These are phyloP conservation scores for Cassiopea xamachana DNA, from an alignment of 30 jellyfish, hydroid and myxozoan species.

Conservation along the genomic window DNA sequence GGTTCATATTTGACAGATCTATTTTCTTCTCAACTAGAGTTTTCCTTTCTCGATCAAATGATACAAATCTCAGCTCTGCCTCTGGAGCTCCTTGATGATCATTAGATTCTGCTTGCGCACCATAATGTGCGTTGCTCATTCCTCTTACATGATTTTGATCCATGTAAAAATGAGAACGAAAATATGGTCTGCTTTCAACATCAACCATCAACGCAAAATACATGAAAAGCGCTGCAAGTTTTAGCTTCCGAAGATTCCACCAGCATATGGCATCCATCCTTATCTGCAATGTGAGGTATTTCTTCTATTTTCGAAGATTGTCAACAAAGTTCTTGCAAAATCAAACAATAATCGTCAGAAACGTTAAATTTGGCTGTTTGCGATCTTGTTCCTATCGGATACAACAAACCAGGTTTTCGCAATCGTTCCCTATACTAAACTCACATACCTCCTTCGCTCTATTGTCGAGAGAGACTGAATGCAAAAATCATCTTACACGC, in stretches of 20 bases:
- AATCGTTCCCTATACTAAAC: no score
- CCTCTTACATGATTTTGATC: constrained; percentile 23
- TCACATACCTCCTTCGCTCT: neutral
- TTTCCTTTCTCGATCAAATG: constrained; percentile 24
- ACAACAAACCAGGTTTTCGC: neutral
- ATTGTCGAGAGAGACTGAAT: neutral
- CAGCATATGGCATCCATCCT: neutral
- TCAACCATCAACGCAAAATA: neutral
- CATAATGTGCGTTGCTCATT: neutral
- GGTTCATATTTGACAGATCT: neutral
- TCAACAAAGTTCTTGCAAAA: neutral
- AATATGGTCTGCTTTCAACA: constrained; percentile 41
- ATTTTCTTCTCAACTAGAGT: constrained; percentile 22
- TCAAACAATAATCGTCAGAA: no score
- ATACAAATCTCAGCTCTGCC: constrained; percentile 15
- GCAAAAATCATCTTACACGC: neutral
- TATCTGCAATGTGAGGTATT: neutral
- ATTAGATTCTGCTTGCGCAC: neutral
- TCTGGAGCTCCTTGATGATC: neutral
- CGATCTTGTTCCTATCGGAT: neutral
- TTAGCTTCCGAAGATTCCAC: neutral
- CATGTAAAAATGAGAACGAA: constrained; percentile 31
- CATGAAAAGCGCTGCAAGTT: neutral
- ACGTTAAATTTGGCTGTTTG: no score
- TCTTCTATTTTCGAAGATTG: neutral